phyloP scores from a whole-genome alignment of 1,140 invertebrate species.

The Rhagoletis pomonella region DNA sequence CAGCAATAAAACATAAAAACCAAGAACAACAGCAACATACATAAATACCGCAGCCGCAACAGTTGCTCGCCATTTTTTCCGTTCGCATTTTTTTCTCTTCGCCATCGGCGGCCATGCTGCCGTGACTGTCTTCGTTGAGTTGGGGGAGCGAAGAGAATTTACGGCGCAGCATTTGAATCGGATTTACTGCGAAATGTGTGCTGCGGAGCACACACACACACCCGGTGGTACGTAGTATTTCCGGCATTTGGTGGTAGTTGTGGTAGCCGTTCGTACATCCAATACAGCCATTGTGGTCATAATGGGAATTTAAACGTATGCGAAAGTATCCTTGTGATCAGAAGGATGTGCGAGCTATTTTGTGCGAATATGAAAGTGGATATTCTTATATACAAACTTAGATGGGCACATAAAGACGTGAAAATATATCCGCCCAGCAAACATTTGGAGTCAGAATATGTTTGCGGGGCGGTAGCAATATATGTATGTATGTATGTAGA shows the following conservation, averaged over 20 bases:
- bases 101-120: constrained; percentile 18
- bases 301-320: constrained; percentile 52
- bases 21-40: constrained; percentile 36
- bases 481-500: background rate
- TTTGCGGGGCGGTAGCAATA: no score
- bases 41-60: constrained; percentile 37
- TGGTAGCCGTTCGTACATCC: background rate
- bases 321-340: constrained; percentile 34
- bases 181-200: background rate
- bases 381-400: no score
- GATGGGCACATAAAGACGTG: background rate
- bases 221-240: no score
- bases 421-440: background rate
- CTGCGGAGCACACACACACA: background rate
- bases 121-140: background rate
- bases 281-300: constrained; percentile 50
- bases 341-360: background rate
- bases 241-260: constrained; percentile 36
- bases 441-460: no score
- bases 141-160: background rate
- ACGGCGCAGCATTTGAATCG: background rate
- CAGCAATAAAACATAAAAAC: constrained; percentile 41
- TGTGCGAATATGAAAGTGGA: no score
- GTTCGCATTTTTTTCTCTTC: background rate
- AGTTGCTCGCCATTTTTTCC: constrained; percentile 50